A percentile compares a stretch with the other conserved stretches of the same genome.
Conservation (phyloP, 2,113 vertebrate genomes). For the Stigmatopora nigra region DNA sequence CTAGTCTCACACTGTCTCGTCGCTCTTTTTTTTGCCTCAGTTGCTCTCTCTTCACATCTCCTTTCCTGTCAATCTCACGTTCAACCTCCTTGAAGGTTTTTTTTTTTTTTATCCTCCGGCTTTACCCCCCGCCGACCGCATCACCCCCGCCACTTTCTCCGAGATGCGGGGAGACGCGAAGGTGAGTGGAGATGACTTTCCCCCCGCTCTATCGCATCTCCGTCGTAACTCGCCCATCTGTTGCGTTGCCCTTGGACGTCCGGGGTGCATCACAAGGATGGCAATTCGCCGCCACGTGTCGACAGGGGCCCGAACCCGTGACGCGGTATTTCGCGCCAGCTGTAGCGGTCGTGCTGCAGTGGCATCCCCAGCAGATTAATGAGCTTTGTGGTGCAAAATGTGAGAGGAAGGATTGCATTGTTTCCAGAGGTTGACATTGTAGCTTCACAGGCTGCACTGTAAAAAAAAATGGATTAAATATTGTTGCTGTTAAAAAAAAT, state of each 20-base stretch:
- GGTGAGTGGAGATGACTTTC: slow-evolving; percentile 58
- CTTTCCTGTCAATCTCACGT: slow-evolving; percentile 26
- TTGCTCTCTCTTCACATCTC: slow-evolving; percentile 21
- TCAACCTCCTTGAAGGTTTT: neutral
- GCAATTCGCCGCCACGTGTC: slow-evolving; percentile 29
- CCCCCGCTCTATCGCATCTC: slow-evolving; percentile 5
- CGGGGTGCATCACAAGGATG: slow-evolving; percentile 40
- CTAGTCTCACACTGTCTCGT: slow-evolving; percentile 39
- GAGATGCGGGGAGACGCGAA: slow-evolving; percentile 44
- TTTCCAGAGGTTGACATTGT: slow-evolving; percentile 15
- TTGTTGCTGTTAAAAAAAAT: too few relatives aligned
- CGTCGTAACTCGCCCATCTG: slow-evolving; percentile 29
- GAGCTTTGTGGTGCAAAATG: slow-evolving; percentile 23
- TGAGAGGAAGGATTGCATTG: slow-evolving; percentile 17
- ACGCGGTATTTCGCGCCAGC: slow-evolving; percentile 53
- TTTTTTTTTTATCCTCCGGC: neutral
- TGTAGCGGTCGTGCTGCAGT: slow-evolving; percentile 48
- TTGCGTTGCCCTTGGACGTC: slow-evolving; percentile 46
- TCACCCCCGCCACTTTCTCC: slow-evolving; percentile 29
- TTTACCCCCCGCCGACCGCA: neutral
- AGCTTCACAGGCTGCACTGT: slow-evolving; percentile 3
- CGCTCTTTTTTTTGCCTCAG: slow-evolving; percentile 16
- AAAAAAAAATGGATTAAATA: too few relatives aligned
- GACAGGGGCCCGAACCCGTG: slow-evolving; percentile 55
- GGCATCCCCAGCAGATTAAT: slow-evolving; percentile 54